These are phyloP conservation scores for Campylomormyrus tamandua DNA, from an alignment of 2,113 vertebrate species.

Conservation along the genomic window DNA sequence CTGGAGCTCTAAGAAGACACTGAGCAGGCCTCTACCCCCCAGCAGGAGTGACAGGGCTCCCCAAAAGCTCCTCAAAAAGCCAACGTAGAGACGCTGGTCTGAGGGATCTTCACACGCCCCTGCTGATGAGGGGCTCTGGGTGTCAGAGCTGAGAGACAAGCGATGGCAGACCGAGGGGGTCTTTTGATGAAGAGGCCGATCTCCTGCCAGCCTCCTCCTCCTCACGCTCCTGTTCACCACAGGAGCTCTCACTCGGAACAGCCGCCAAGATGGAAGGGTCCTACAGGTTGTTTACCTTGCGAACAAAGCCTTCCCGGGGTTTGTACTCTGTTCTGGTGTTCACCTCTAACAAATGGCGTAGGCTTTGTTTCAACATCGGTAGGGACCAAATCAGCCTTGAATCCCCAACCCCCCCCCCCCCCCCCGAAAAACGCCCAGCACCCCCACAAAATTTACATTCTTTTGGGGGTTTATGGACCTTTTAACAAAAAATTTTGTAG, in stretches of 20 bases:
- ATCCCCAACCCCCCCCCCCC: neutral
- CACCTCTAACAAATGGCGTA: neutral
- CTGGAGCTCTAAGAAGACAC: neutral
- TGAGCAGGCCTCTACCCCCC: neutral
- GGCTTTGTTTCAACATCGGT: neutral
- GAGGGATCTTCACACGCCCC: neutral
- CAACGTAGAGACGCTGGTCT: neutral
- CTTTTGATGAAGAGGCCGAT: constrained; percentile 29
- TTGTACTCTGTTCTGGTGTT: neutral
- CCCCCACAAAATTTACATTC: neutral
- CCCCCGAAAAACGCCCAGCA: neutral
- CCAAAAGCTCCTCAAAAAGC: neutral
- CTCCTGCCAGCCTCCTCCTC: constrained; percentile 38
- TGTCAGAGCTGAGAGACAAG: constrained; percentile 18
- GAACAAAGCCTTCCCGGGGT: neutral
- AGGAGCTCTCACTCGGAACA: constrained; percentile 34
- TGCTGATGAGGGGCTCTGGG: neutral
- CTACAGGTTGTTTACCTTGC: constrained; percentile 45
- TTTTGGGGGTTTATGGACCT: too few species aligned
- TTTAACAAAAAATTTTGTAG: too few species aligned
- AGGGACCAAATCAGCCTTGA: neutral
- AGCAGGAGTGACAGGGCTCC: neutral
- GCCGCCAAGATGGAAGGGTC: constrained; percentile 12
- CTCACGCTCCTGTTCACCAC: constrained; percentile 41
- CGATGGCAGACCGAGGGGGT: neutral